Evolutionary conservation across 1,140 invertebrate species (phyloP), one percentile per base, ranked within the genome.

Genomic region (Epicauta chinensis): DNA sequence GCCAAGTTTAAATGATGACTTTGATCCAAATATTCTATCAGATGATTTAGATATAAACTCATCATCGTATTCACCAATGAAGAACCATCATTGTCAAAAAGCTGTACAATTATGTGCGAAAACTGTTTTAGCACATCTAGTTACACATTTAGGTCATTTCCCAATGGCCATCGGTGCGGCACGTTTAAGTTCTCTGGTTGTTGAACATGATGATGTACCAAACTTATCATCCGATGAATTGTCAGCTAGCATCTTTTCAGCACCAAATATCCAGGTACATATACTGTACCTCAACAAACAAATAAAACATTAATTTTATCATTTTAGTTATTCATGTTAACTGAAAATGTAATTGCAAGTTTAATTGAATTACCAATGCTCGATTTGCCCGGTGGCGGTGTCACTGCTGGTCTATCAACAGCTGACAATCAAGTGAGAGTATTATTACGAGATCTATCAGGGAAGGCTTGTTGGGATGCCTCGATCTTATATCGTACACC

Each of bases 381-480:
- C 34, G 86, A 92, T 63, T 77, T 86, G 34, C 86, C 90, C 2
- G 86, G 87, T 4, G 89, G 88, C 16, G 88, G 87, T n/a, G 84
- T 89, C 13, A 91, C 89, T 0, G 84, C 86, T 3, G 81, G 81
- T 13, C 55, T 82, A 17, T 71, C 77, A 30, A 82, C 81, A 0
- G 81, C 81, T 9, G 79, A 82, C 53, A 78, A 77, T 61, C 83
- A 75, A 82, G 91, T 96, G 15, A 76, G 94, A 17, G 83, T 97
- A 14, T 76, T 98, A 9, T 72, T 97, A 39, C 77, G 95, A 23
- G 93, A 97, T 73, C 75, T 97, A n/a, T 86, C 89, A 39, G 94
- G 95, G n/a, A 97, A 97, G 74, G 89, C 90, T 41, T 93, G 89
- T 57, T 98, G 94, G 94, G 93, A 97, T 70, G 91, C 89, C 41